Conservation (phyloP, 2,888 invertebrate species). For the Coleophora flavipennella region DNA sequence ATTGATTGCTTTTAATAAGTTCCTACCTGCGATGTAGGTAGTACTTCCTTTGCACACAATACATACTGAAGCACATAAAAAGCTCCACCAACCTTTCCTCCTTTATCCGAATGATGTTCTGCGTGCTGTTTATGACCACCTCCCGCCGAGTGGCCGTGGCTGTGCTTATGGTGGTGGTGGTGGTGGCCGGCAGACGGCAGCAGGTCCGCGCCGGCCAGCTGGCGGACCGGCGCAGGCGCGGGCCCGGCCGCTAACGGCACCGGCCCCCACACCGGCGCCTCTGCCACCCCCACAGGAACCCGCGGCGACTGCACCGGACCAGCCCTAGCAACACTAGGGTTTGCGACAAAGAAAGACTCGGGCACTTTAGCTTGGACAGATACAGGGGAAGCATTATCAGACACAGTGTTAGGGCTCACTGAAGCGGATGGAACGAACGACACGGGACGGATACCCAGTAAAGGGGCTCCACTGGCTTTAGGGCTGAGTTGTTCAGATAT, state of each 20-base stretch:
- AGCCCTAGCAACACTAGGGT: not conserved
- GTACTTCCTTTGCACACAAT: too few species aligned
- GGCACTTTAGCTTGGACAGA: not conserved
- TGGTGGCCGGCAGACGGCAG: constrained; percentile 36
- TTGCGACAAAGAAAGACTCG: not conserved
- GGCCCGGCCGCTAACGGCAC: constrained; percentile 24
- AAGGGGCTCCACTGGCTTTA: constrained; percentile 25
- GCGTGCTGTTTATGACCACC: constrained; percentile 70
- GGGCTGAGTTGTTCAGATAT: constrained; percentile 21
- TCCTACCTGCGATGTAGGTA: too few species aligned
- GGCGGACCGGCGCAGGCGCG: constrained; percentile 22
- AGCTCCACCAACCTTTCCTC: constrained; percentile 55
- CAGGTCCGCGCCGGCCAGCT: constrained; percentile 31
- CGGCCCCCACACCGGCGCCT: constrained; percentile 19
- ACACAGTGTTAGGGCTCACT: constrained; percentile 8
- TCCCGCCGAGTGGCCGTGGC: constrained; percentile 50
- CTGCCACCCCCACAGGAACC: constrained; percentile 18
- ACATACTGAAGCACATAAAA: too few species aligned
- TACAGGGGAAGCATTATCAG: not conserved
- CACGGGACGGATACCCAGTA: constrained; percentile 22
- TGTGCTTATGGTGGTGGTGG: constrained; percentile 37
- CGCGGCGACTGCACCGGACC: constrained; percentile 2
- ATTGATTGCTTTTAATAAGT: too few species aligned
- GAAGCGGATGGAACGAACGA: constrained; percentile 9
- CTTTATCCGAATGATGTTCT: constrained; percentile 66